These are phyloP conservation scores for Aporophyla lueneburgensis DNA, from an alignment of 2,888 invertebrate species.

Conservation along the genomic window DNA sequence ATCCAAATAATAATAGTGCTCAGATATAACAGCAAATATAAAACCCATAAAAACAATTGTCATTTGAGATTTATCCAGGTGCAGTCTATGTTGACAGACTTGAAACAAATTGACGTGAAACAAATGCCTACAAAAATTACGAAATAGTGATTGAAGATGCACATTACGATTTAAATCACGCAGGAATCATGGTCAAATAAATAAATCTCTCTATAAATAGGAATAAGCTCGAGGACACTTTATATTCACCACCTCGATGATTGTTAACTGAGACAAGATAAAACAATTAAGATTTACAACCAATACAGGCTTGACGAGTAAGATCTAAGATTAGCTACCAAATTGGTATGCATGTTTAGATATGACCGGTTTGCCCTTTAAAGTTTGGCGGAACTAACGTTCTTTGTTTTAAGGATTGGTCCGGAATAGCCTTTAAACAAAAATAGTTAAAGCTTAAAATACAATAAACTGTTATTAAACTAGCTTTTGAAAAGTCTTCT, in stretches of 20 bases:
- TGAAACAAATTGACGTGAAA: neutral
- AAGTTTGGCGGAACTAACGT: conserved; percentile 43
- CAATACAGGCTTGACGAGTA: conserved; percentile 29
- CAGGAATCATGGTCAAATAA: neutral
- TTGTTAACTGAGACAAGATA: conserved; percentile 6
- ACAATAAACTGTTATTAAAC: too few relatives aligned
- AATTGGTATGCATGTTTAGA: conserved; percentile 53
- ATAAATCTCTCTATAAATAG: neutral
- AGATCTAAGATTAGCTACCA: conserved; percentile 51
- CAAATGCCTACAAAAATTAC: neutral
- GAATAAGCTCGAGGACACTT: conserved; percentile 2
- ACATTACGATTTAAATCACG: neutral
- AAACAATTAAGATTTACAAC: conserved; percentile 44
- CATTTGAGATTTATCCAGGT: neutral
- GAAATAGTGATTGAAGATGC: neutral
- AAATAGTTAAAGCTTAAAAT: neutral
- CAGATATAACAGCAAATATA: neutral
- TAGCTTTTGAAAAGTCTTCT: too few relatives aligned
- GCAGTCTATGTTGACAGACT: neutral
- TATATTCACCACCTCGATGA: conserved; percentile 14
- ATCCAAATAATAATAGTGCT: neutral
- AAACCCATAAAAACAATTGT: neutral
- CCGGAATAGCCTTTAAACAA: neutral
- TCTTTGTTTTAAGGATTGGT: conserved; percentile 22
- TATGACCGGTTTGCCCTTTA: conserved; percentile 49